These are phyloP conservation scores for Corythornis vintsioides DNA, from an alignment of 2,113 vertebrate species.

Conservation along the genomic window DNA sequence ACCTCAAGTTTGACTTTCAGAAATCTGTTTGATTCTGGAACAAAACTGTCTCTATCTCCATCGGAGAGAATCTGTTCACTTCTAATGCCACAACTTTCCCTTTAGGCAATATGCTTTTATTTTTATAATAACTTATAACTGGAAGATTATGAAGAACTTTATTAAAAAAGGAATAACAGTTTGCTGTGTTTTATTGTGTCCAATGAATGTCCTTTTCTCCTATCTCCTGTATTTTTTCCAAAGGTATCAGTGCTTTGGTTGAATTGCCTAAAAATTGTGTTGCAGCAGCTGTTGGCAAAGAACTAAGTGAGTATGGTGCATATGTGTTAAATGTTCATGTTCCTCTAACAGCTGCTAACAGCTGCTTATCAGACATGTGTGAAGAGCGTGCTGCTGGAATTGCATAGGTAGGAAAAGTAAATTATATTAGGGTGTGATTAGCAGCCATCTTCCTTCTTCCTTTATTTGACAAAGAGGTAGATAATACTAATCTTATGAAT, in stretches of 20 bases:
- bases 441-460: neutral
- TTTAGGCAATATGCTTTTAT: neutral
- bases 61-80: neutral
- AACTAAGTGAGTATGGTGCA: constrained; percentile 82
- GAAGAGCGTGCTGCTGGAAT: neutral
- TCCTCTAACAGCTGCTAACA: neutral
- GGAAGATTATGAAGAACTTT: neutral
- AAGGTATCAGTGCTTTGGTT: constrained; percentile 87
- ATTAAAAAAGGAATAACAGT: neutral
- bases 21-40: neutral
- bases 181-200: neutral
- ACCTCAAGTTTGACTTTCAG: neutral
- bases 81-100: neutral
- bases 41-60: neutral
- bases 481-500: neutral
- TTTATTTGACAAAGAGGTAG: neutral
- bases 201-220: neutral
- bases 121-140: neutral
- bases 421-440: neutral
- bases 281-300: constrained; percentile 89
- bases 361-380: neutral
- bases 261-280: constrained; percentile 91
- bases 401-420: neutral
- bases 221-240: neutral
- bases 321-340: neutral